Percentiles rank a stretch among this genome's conserved stretches.
These are phyloP conservation scores for Drosophila atripex DNA, from an alignment of 2,888 invertebrate species.

Conservation along the genomic window DNA sequence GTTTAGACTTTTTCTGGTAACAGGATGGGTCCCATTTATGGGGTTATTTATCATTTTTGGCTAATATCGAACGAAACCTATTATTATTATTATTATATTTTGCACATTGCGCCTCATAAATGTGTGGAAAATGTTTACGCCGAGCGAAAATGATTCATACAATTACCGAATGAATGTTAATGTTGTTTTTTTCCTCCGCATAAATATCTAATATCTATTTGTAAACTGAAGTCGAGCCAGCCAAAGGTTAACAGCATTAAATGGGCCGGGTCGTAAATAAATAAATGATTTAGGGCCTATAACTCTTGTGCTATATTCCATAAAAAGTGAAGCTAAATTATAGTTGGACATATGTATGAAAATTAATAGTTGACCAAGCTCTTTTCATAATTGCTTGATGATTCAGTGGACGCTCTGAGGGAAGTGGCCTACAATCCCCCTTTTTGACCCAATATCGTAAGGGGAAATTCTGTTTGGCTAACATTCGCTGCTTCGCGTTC, in stretches of 20 bases:
- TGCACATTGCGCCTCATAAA: constrained; percentile 65
- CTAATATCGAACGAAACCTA: constrained; percentile 64
- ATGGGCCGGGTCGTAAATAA: constrained; percentile 56
- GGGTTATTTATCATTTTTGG: constrained; percentile 64
- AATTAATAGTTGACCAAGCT: constrained; percentile 6
- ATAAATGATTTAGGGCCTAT: constrained; percentile 67
- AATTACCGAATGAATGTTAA: constrained; percentile 54
- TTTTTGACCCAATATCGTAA: constrained; percentile 63
- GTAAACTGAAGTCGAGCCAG: constrained; percentile 23
- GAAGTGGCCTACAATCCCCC: constrained; percentile 2
- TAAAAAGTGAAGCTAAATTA: constrained; percentile 34
- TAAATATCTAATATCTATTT: constrained; percentile 55
- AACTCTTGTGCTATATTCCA: constrained; percentile 47
- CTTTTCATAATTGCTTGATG: background rate
- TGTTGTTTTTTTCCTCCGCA: constrained; percentile 64
- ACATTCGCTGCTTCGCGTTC: constrained; percentile 32
- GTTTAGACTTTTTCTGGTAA: constrained; percentile 21
- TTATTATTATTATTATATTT: constrained; percentile 74
- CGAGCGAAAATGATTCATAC: constrained; percentile 67
- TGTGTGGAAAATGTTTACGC: constrained; percentile 51
- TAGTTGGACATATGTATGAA: constrained; percentile 16
- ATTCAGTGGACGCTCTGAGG: constrained; percentile 1
- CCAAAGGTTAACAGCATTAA: constrained; percentile 54
- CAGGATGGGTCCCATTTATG: constrained; percentile 58
- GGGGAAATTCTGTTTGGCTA: constrained; percentile 56